phyloP scores from a whole-genome alignment of 2,113 vertebrate genomes.

The Apodemus sylvaticus region DNA sequence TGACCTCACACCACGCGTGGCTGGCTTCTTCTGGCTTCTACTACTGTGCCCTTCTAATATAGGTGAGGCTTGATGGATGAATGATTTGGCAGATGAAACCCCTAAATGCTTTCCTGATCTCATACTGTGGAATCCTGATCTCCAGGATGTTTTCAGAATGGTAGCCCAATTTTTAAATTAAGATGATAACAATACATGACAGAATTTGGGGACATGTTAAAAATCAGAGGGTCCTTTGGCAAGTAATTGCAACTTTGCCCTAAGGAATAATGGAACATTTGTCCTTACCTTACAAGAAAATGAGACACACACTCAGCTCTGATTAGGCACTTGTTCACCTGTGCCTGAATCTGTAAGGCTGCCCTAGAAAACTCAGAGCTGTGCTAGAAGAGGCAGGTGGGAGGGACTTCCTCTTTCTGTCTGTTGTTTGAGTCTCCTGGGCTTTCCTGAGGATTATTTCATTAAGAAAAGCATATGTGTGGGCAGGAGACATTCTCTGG shows the following conservation, averaged over 20 bases:
- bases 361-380: neutral
- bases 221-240: constrained; percentile 15
- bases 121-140: neutral
- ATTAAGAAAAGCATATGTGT: neutral
- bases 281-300: neutral
- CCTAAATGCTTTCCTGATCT: neutral
- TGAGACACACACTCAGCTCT: neutral
- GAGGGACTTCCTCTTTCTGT: neutral
- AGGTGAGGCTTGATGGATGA: neutral
- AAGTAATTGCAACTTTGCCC: neutral
- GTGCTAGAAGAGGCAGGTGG: neutral
- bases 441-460: constrained; percentile 48
- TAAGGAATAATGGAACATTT: neutral
- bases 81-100: neutral
- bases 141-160: neutral
- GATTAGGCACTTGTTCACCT: neutral
- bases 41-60: neutral
- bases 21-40: neutral
- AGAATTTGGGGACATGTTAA: neutral
- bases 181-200: neutral
- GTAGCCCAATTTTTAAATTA: neutral
- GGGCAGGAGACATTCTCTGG: neutral
- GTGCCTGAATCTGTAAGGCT: neutral
- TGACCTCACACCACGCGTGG: neutral
- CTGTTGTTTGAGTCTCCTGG: neutral